Conservation (phyloP, 2,113 vertebrate genomes). For the Pedionomus torquatus region DNA sequence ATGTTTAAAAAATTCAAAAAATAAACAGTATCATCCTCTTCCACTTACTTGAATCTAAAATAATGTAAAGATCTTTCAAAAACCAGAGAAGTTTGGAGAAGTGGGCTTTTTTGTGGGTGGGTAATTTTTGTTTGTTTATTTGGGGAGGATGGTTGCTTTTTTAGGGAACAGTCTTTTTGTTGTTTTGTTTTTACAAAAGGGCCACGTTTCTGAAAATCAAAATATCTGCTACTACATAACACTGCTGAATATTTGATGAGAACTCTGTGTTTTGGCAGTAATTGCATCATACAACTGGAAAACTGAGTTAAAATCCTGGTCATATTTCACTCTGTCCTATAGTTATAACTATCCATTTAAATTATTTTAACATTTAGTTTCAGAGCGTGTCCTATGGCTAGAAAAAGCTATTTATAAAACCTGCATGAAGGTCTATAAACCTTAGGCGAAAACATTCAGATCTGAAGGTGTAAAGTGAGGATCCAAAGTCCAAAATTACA, state of each 20-base stretch:
- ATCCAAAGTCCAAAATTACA: not conserved
- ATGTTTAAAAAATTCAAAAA: not conserved
- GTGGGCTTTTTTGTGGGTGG: accelerated
- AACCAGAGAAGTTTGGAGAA: not conserved
- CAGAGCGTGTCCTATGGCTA: not conserved
- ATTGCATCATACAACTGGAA: not conserved
- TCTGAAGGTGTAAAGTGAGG: not conserved
- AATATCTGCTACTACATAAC: not conserved
- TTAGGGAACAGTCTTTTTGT: not conserved
- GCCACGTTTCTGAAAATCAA: not conserved
- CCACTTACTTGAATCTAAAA: not conserved
- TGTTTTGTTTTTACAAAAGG: not conserved
- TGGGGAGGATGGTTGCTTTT: not conserved
- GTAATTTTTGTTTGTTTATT: not conserved
- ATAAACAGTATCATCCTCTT: not conserved
- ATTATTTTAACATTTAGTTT: not conserved
- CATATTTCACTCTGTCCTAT: not conserved
- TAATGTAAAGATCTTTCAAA: not conserved
- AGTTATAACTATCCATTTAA: not conserved
- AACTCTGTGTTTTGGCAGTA: not conserved
- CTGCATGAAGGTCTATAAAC: not conserved
- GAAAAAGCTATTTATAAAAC: not conserved
- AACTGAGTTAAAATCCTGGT: not conserved
- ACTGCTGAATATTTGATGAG: not conserved
- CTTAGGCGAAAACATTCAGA: not conserved